Evolutionary conservation across 2,797 vertebrate genomes (phyloP), one percentile per base, ranked within the genome.

Genomic region (Pseudochaenichthys georgianus): DNA sequence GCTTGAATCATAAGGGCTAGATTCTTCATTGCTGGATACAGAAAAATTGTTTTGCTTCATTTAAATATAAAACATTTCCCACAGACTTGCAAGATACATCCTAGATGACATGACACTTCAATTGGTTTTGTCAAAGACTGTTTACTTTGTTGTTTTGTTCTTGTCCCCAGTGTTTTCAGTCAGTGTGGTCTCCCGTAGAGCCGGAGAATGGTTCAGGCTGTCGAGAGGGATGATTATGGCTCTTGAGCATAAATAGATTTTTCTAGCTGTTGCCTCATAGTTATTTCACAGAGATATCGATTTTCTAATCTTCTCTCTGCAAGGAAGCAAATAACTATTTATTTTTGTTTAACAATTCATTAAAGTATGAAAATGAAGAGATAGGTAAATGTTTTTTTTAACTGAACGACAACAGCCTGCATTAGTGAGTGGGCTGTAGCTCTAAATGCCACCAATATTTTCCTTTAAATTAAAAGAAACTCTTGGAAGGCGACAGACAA

Each of bases 1-100:
- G 23, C 8, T 68, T 6, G 58, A 21, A 9, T 52, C 38, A 34
- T 0, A 38, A 31, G 19, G 13, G 15, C 15, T n/a, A 4, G 8
- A 60, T 48, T 6, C 7, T 13, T 16, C 16, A 53, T 48, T 7
- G 3, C 11, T 68, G 13, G 5, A 34, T 57, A 50, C 19, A 16
- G 16, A 19, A 28, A 17, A 38, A 63, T 28, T 8, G 17, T 21
- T 38, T 46, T 42, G 0, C 16, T 54, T 21, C 12, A n/a, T 71
- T 73, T 55, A 19, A 43, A 68, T 28, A 21, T 51, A 21, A n/a
- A 74, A 38, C 31, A 42, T 10, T 67, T 50, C 31, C 21, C 31
- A 41, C 3, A 34, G 19, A 13, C 8, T 38, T 38, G 34, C 15
- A 50, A 21, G 5, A 59, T 53, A n/a, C 4, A 15, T 9, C 4